Base-by-base conservation (phyloP, 1,140 invertebrate genomes). In the Lordiphosa collinella region DNA sequence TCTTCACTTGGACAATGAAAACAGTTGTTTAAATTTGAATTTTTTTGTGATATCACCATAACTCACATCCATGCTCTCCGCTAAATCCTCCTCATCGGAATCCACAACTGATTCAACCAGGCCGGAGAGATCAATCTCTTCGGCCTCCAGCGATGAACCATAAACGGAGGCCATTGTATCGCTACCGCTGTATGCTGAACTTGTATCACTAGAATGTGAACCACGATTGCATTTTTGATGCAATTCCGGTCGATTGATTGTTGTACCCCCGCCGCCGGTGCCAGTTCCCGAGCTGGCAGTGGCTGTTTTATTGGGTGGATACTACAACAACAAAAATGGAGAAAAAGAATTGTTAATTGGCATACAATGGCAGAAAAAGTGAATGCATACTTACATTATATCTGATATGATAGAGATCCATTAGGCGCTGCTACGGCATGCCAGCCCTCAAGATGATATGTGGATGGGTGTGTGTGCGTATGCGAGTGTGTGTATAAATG, bases 151-250 rank as follows among this genome's bases (percentile, higher is more conserved):
- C 53, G 96, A 94, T 3, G 94, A 95, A 68, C 94, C 94, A 87
- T 96, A 95, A 44, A 95, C 94, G 43, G 94, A 96, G 76, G 96
- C 96, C 96, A 98, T 98, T 60, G 97, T 97, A 91, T 98, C 97
- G 46, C 96, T 97, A 25, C 97, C 97, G 76, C 96, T 97, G 89
- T 98, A 98, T 36, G 96, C 97, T 59, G 96, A 97, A 89, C 96
- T 97, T 2, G 97, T 98, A 89, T 98, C 97, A 88, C 96, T 97
- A 22, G 95, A 96, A 87, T 97, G 96, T 12, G 94, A 96, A 75
- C 93, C 94, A 54, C 95, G 92, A 85, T 95, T 95, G 69, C 94
- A 95, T 89, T 96, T 95, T 80, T 94, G 93, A 88, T 94, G 94
- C 84, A 95, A 89, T 88, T 92, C 91, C 57, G 91, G 91, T 89